Percentiles rank a stretch among this genome's conserved stretches.
These are phyloP conservation scores for Benitochromis conjunctus DNA, from an alignment of 2,113 vertebrate genomes.

Conservation along the genomic window DNA sequence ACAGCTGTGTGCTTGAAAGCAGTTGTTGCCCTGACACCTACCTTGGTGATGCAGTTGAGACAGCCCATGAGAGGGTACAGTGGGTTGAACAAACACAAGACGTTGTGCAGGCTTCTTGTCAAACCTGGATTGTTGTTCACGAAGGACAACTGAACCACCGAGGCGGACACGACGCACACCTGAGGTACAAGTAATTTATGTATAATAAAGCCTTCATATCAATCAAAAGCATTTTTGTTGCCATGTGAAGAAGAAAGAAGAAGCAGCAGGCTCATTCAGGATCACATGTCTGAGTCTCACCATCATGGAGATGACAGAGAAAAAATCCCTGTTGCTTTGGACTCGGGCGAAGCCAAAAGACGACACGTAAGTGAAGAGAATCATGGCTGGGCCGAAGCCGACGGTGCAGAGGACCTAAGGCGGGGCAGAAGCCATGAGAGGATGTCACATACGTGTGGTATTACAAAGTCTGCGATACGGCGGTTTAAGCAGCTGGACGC, in stretches of 20 bases:
- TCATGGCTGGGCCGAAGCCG: conserved; percentile 86
- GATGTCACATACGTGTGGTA: not conserved
- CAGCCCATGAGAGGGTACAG: conserved; percentile 92
- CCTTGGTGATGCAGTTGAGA: conserved; percentile 91
- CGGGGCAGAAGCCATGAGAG: not conserved
- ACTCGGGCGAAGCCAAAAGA: conserved; percentile 88
- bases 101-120: conserved; percentile 77
- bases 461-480: not conserved
- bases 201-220: not conserved
- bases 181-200: not conserved
- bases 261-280: not conserved
- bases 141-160: conserved; percentile 75
- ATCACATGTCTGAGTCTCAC: conserved; percentile 66
- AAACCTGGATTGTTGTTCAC: conserved; percentile 72
- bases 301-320: conserved; percentile 92
- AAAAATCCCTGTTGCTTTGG: conserved; percentile 91
- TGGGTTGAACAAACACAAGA: conserved; percentile 85
- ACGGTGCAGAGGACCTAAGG: conserved; percentile 84
- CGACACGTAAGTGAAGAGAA: conserved; percentile 89
- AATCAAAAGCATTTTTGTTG: not conserved
- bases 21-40: conserved; percentile 20
- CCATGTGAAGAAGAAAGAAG: rapidly evolving
- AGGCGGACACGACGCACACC: conserved; percentile 76
- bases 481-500: conserved; percentile 15
- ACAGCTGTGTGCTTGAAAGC: not conserved